Conservation (phyloP, 1,140 invertebrate species). For the Mylabris phalerata region DNA sequence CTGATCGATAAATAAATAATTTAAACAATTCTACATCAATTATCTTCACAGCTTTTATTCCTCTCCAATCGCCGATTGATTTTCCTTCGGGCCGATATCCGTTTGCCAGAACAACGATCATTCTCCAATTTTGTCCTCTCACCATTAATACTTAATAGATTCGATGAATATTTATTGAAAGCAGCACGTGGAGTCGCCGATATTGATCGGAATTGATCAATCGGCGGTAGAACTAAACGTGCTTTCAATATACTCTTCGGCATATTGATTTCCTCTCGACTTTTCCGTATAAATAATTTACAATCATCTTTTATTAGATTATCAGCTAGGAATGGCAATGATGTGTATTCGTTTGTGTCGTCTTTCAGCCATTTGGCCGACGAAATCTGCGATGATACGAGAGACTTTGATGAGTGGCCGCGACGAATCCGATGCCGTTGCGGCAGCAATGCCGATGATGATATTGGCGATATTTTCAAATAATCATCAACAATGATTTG, state of each 20-base stretch:
- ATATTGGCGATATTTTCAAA: slow-evolving; percentile 13
- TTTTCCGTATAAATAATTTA: not conserved
- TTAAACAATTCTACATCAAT: too few relatives aligned
- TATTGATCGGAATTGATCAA: slow-evolving; percentile 27
- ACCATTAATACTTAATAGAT: not conserved
- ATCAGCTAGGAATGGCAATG: slow-evolving; percentile 16
- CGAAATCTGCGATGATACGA: slow-evolving; percentile 12
- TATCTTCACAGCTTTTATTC: too few relatives aligned
- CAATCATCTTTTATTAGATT: not conserved
- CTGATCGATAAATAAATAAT: too few relatives aligned
- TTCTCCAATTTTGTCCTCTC: too few relatives aligned
- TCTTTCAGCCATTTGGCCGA: slow-evolving; percentile 12
- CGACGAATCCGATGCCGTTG: not conserved
- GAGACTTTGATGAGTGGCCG: not conserved
- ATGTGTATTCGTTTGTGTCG: slow-evolving; percentile 8
- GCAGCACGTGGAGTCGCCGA: slow-evolving; percentile 23
- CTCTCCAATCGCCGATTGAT: too few relatives aligned
- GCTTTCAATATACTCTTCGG: slow-evolving; percentile 9
- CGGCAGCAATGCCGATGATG: not conserved
- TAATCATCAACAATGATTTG: slow-evolving; percentile 13
- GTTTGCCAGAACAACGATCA: too few relatives aligned
- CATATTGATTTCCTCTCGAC: not conserved
- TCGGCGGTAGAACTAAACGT: slow-evolving; percentile 25
- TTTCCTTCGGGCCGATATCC: too few relatives aligned
- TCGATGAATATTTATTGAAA: slow-evolving; percentile 12